These are phyloP conservation scores for Dynastes hyllus DNA, from an alignment of 2,888 invertebrate genomes.

Conservation along the genomic window DNA sequence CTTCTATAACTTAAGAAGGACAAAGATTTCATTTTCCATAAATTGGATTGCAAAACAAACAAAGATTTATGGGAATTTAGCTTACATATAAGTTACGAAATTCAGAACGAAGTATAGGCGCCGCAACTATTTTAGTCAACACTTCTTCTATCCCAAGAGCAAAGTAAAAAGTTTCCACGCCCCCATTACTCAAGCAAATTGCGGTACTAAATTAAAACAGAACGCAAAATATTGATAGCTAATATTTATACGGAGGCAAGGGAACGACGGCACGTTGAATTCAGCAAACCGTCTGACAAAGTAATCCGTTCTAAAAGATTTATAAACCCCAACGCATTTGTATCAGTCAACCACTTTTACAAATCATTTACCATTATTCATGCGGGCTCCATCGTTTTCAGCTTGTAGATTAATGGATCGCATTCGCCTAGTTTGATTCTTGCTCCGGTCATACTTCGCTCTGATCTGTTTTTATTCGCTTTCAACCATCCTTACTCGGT, in stretches of 20 bases:
- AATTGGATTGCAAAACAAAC: too few relatives aligned
- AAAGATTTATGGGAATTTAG: too few relatives aligned
- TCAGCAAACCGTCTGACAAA: slow-evolving; percentile 38
- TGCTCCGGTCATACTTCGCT: not conserved
- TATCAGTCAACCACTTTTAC: slow-evolving; percentile 51
- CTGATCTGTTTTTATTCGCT: slow-evolving; percentile 14
- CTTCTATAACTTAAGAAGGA: too few relatives aligned
- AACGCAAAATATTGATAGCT: slow-evolving; percentile 39
- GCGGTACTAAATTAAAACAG: slow-evolving; percentile 33
- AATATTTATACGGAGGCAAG: slow-evolving; percentile 30
- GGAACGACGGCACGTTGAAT: slow-evolving; percentile 16
- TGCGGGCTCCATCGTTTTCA: slow-evolving; percentile 28
- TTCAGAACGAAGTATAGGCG: not conserved
- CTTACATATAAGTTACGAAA: not conserved
- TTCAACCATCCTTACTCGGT: not conserved
- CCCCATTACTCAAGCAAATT: slow-evolving; percentile 27
- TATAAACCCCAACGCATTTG: slow-evolving; percentile 49
- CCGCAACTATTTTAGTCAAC: too few relatives aligned
- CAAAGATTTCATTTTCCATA: too few relatives aligned
- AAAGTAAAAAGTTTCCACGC: not conserved
- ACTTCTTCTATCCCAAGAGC: too few relatives aligned
- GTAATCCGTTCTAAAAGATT: slow-evolving; percentile 48
- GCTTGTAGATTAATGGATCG: slow-evolving; percentile 36
- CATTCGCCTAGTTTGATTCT: slow-evolving; percentile 28
- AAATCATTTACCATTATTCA: slow-evolving; percentile 49